Percentiles rank a stretch among this genome's conserved stretches.
Evolutionary conservation across 2,888 invertebrate genomes (phyloP).

Genomic region (Oscheius onirici): DNA sequence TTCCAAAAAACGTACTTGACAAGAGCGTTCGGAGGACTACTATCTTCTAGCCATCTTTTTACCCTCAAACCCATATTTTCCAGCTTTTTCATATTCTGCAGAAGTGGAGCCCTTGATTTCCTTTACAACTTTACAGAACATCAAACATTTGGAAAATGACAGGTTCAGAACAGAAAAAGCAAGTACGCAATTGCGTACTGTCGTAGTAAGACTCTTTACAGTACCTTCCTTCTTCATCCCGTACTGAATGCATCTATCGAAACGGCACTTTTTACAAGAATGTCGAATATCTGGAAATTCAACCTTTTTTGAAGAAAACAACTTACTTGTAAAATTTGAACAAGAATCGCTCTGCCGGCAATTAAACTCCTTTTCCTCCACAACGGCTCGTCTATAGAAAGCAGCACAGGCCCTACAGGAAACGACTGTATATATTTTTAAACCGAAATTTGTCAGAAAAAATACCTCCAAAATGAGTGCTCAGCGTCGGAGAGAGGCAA

Average conservation of each 20-base stretch:
- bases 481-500: neutral
- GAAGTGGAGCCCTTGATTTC: too few species aligned
- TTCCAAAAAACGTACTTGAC: too few species aligned
- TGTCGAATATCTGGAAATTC: neutral
- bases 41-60: too few species aligned
- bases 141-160: too few species aligned
- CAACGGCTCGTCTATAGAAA: neutral
- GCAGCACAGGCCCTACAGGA: neutral
- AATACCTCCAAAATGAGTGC: neutral
- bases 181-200: too few species aligned
- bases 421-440: neutral
- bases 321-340: neutral
- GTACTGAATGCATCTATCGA: slow-evolving; percentile 98
- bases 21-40: too few species aligned
- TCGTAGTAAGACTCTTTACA: too few species aligned
- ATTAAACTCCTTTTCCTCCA: neutral
- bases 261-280: slow-evolving; percentile 92
- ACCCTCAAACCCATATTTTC: too few species aligned
- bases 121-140: too few species aligned
- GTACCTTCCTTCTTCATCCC: slow-evolving; percentile 99
- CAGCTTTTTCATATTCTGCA: too few species aligned
- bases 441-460: too few species aligned
- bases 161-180: too few species aligned
- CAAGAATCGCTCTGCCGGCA: neutral
- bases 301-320: neutral